Evolutionary conservation across 2,113 vertebrate species (phyloP).

Genomic region (Gracilinanus agilis): DNA sequence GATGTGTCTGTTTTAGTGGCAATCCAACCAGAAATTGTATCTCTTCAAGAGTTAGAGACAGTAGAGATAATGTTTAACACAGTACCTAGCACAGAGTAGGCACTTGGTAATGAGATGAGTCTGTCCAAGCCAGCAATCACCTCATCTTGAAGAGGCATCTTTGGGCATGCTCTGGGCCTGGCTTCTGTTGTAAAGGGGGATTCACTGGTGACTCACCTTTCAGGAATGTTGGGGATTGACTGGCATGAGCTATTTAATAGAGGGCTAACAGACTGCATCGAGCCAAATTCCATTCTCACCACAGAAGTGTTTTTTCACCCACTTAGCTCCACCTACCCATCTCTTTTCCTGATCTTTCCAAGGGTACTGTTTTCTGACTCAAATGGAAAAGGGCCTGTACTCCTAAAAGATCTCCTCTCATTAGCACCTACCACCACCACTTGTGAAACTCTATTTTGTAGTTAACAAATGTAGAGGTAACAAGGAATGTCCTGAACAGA

Average conservation of each 20-base stretch:
- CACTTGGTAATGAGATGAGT: background rate
- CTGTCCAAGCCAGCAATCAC: background rate
- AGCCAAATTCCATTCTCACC: background rate
- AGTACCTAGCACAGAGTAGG: background rate
- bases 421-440: background rate
- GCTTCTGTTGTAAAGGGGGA: slow-evolving; percentile 26
- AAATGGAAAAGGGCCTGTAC: background rate
- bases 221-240: slow-evolving; percentile 28
- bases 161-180: background rate
- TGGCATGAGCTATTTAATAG: slow-evolving; percentile 11
- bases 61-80: background rate
- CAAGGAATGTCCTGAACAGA: background rate
- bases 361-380: slow-evolving; percentile 2
- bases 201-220: background rate
- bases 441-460: slow-evolving; percentile 19
- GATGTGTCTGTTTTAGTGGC: background rate
- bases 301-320: slow-evolving; percentile 7
- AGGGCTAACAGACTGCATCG: slow-evolving; percentile 23
- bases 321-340: background rate
- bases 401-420: background rate
- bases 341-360: slow-evolving; percentile 25
- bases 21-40: background rate
- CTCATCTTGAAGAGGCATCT: background rate
- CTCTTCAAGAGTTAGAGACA: background rate
- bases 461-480: slow-evolving; percentile 3